Conservation (phyloP, 2,113 vertebrate species). For the Neodontobutis hainanensis region DNA sequence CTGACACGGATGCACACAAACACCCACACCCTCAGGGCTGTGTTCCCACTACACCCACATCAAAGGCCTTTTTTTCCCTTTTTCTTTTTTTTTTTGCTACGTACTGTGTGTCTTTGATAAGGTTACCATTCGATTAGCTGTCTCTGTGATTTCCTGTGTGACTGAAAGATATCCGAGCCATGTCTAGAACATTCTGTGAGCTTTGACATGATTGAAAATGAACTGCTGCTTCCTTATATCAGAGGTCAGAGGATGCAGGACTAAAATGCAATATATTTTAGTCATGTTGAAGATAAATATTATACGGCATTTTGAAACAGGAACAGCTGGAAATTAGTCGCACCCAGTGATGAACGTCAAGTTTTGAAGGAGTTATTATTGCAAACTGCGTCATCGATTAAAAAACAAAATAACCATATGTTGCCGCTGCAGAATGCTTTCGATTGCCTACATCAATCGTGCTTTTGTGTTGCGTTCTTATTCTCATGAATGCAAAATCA, state of each 20-base stretch:
- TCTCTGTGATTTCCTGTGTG: slow-evolving; percentile 17
- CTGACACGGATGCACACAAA: slow-evolving; percentile 26
- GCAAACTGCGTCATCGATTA: slow-evolving; percentile 1
- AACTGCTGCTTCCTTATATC: background rate
- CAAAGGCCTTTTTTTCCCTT: slow-evolving; percentile 18
- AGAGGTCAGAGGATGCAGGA: background rate
- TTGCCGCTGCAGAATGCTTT: background rate
- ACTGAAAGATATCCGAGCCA: background rate
- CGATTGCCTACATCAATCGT: background rate
- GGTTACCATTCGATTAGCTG: slow-evolving; percentile 34
- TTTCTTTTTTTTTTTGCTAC: slow-evolving; percentile 23
- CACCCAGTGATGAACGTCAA: background rate
- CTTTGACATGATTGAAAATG: slow-evolving; percentile 4
- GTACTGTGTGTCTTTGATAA: slow-evolving; percentile 37
- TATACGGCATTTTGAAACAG: background rate
- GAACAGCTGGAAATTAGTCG: slow-evolving; percentile 3
- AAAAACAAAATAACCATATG: slow-evolving; percentile 5
- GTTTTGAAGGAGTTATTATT: background rate
- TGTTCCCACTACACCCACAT: slow-evolving; percentile 32
- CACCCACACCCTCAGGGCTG: slow-evolving; percentile 34
- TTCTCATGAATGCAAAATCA: background rate
- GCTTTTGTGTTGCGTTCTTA: background rate
- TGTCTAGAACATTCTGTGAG: background rate
- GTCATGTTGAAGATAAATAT: background rate
- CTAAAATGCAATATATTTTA: background rate